These are phyloP conservation scores for Eublepharis macularius DNA, from an alignment of 2,113 vertebrate genomes.

Conservation along the genomic window DNA sequence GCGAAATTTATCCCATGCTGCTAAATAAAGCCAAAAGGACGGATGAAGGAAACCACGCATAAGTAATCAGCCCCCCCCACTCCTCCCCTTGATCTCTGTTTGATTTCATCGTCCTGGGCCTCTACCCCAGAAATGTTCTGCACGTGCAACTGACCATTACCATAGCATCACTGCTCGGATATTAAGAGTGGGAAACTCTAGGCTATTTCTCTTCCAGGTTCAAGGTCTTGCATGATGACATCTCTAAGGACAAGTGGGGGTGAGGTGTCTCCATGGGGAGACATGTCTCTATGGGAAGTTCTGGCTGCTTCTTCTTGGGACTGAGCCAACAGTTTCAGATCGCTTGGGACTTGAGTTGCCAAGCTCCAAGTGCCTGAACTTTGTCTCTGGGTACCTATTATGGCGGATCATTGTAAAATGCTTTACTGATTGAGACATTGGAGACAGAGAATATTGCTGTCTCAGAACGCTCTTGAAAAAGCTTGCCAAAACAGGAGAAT, in stretches of 20 bases:
- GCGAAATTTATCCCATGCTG: neutral
- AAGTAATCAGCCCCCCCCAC: neutral
- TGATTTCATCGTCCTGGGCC: neutral
- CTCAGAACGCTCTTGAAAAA: too few species aligned
- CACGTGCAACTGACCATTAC: neutral
- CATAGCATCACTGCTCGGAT: neutral
- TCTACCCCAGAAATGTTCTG: neutral
- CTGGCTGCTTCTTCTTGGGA: too few species aligned
- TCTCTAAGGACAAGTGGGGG: neutral
- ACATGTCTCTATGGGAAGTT: too few species aligned
- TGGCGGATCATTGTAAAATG: too few species aligned
- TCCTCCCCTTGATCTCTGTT: neutral
- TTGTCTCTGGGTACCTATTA: too few species aligned
- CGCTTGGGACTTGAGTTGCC: too few species aligned
- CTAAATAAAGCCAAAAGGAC: constrained; percentile 12
- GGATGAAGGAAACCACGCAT: constrained; percentile 4
- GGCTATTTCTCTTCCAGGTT: neutral
- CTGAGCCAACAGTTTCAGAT: too few species aligned
- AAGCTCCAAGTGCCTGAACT: too few species aligned
- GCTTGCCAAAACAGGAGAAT: too few species aligned
- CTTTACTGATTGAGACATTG: too few species aligned
- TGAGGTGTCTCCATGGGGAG: too few species aligned
- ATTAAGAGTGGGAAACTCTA: neutral
- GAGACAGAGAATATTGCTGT: too few species aligned
- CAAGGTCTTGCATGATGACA: neutral